A percentile compares a stretch with the other conserved stretches of the same genome.
Conservation (phyloP, 2,888 invertebrate species). For the Hymenopus coronatus region DNA sequence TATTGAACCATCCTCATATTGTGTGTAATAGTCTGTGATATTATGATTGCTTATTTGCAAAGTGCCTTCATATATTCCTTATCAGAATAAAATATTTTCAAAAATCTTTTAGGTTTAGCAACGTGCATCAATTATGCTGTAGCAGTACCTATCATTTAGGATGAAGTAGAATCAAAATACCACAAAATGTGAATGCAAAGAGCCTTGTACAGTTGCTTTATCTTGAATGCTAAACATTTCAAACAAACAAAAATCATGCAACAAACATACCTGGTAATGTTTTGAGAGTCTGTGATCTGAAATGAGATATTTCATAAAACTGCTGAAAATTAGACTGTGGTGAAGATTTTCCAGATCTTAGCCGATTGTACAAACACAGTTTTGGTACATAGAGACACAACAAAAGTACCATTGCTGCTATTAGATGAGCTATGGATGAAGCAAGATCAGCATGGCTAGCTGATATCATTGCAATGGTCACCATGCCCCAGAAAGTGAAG, state of each 20-base stretch:
- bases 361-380: slow-evolving; percentile 21
- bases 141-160: no score
- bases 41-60: no score
- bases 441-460: slow-evolving; percentile 26
- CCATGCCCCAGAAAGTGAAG: slow-evolving; percentile 31
- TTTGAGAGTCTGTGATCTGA: slow-evolving; percentile 25
- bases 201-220: background rate
- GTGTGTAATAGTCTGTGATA: no score
- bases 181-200: background rate
- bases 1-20: no score
- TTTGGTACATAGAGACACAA: slow-evolving; percentile 32
- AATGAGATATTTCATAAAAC: slow-evolving; percentile 30
- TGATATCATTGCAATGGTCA: slow-evolving; percentile 22
- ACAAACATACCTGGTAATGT: slow-evolving; percentile 23
- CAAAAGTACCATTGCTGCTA: slow-evolving; percentile 27
- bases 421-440: slow-evolving; percentile 27
- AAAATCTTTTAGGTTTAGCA: no score
- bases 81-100: no score
- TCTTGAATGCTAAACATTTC: background rate
- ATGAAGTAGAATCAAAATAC: no score
- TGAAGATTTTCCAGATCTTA: slow-evolving; percentile 16
- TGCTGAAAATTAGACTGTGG: slow-evolving; percentile 17
- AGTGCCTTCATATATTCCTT: no score
- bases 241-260: background rate
- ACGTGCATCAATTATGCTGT: no score